Conservation (phyloP, 1,140 invertebrate species). For the Aphis craccivora region DNA sequence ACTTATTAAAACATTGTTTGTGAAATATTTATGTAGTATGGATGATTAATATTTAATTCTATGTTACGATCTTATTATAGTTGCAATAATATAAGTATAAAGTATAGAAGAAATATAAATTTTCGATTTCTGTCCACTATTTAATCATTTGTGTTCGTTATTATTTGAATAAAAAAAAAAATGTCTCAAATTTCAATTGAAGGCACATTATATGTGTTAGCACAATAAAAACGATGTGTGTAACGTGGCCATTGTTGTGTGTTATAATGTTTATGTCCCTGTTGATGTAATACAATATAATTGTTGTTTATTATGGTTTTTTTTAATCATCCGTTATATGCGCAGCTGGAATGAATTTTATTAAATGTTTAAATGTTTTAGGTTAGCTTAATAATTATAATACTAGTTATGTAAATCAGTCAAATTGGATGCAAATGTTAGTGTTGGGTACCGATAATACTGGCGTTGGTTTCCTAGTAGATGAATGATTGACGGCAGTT, state of each 20-base stretch:
- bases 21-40: no score
- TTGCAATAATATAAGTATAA: no score
- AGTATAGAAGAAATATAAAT: no score
- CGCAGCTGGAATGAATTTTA: not conserved
- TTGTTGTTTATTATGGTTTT: not conserved
- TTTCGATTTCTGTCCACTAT: no score
- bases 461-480: not conserved
- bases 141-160: no score
- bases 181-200: no score
- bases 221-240: no score
- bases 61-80: no score
- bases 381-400: not conserved
- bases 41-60: no score
- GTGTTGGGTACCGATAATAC: not conserved
- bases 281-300: not conserved
- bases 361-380: not conserved
- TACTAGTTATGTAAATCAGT: not conserved
- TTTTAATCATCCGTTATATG: not conserved
- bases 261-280: not conserved
- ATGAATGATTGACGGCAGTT: not conserved
- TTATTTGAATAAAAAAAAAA: no score
- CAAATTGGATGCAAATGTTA: not conserved
- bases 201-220: no score
- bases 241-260: not conserved
- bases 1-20: no score